Base-by-base conservation (phyloP, 1,140 invertebrate species). In the Armadillidium nasatum region DNA sequence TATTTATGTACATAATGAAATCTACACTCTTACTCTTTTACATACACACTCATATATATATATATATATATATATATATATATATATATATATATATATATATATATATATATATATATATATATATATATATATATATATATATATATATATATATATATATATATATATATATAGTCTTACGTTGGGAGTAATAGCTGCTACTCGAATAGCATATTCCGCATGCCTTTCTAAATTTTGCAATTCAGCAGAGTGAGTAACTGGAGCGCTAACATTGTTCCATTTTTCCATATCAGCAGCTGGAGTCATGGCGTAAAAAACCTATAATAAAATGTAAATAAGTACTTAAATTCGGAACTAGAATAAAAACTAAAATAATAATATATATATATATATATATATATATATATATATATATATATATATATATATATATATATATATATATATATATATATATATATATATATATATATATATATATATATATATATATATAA, bases 271-370 rank as follows among this genome's bases (percentile, higher is more conserved):
- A 83, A 94, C 94, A 23, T 92, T 91, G 81, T 92, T 90, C 94
- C 95, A 96, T 81, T 92, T 91, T 83, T 96, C 94, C 71, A 96
- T 86, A 86, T 97, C 94, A 83, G 95, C 94, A 0, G 95, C 93
- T 0, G 94, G 92, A 0, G 93, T 94, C 89, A 93, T 95, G 1
- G 93, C 94, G 83, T 95, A 96, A 83, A 95, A 95, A 78, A 96
- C 92, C 83, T 93, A 89, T 11, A 76, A 81, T 11, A 44, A 21
- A n/a, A 54, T 44, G 13, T n/a, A 33, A 73, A 11, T 44, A 33
- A 33, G 6, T 33, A 33, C 2, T 3, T 33, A 33, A 33, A 33
- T n/a, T n/a, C n/a, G n/a, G n/a, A n/a, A n/a, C n/a, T n/a, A n/a
- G n/a, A n/a, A n/a, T n/a, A n/a, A n/a, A n/a, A n/a, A n/a, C n/a